Evolutionary conservation across 2,113 vertebrate genomes (phyloP).

Genomic region (Dipodomys ordii): DNA sequence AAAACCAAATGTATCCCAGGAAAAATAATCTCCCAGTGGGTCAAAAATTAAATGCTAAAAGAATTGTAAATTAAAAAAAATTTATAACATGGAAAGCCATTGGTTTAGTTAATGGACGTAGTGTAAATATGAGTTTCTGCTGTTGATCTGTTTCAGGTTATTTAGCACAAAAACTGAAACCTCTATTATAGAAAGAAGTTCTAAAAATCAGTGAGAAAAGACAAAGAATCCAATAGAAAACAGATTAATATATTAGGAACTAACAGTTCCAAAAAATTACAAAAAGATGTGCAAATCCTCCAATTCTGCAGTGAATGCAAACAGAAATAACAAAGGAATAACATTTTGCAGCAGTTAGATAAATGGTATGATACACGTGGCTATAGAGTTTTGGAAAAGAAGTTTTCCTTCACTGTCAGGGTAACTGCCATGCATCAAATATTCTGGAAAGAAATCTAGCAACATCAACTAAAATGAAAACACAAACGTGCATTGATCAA

Average conservation of each 20-base stretch:
- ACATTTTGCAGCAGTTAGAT: neutral
- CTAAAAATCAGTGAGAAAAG: neutral
- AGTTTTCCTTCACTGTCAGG: neutral
- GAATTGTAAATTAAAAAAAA: too few relatives aligned
- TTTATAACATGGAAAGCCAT: neutral
- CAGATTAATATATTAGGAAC: neutral
- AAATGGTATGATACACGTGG: neutral
- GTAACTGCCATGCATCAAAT: neutral
- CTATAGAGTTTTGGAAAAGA: neutral
- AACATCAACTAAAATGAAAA: slow-evolving; percentile 9
- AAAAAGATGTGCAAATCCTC: neutral
- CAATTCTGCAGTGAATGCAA: neutral
- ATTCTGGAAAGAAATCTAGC: neutral
- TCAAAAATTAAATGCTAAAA: too few relatives aligned
- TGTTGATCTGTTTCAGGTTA: neutral
- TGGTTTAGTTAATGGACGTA: neutral
- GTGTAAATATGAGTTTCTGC: neutral
- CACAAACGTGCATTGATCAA: neutral
- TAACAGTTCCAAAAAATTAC: neutral
- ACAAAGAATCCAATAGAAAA: neutral
- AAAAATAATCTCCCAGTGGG: too few relatives aligned
- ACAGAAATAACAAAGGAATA: neutral
- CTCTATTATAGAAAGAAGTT: neutral
- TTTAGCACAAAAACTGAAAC: neutral
- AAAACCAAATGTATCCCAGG: too few relatives aligned